These are phyloP conservation scores for Melanargia galathea DNA, from an alignment of 2,888 invertebrate species.

Conservation along the genomic window DNA sequence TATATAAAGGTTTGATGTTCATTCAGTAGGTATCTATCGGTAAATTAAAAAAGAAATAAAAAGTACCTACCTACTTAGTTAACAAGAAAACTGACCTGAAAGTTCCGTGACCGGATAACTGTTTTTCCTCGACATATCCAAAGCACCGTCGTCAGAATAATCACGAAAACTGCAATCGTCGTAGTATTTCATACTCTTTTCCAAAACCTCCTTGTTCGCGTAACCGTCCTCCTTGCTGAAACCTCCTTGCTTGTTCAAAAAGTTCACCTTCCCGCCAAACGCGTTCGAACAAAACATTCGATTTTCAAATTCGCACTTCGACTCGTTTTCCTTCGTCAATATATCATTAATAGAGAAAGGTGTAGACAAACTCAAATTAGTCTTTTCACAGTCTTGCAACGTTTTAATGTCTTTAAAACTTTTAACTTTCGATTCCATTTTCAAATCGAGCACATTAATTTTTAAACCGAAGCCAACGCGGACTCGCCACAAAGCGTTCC, in stretches of 20 bases:
- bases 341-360: slow-evolving; percentile 90
- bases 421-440: slow-evolving; percentile 75
- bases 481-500: slow-evolving; percentile 76
- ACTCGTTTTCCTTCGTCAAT: slow-evolving; percentile 81
- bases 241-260: slow-evolving; percentile 54
- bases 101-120: slow-evolving; percentile 73
- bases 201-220: slow-evolving; percentile 65
- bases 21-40: too few species aligned
- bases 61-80: neutral
- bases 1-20: too few species aligned
- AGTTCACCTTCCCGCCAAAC: slow-evolving; percentile 71
- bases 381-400: slow-evolving; percentile 72
- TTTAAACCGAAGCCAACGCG: slow-evolving; percentile 51
- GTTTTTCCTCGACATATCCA: slow-evolving; percentile 79
- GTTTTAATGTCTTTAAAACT: slow-evolving; percentile 61
- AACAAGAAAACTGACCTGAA: slow-evolving; percentile 55
- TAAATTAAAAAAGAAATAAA: neutral
- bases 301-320: slow-evolving; percentile 72
- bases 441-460: slow-evolving; percentile 56
- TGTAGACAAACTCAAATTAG: slow-evolving; percentile 75
- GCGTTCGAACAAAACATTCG: slow-evolving; percentile 62
- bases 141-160: slow-evolving; percentile 68
- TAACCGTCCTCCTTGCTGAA: slow-evolving; percentile 58
- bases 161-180: slow-evolving; percentile 67
- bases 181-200: slow-evolving; percentile 70